phyloP scores from a whole-genome alignment of 2,888 invertebrate species.

The Eilema caniola region DNA sequence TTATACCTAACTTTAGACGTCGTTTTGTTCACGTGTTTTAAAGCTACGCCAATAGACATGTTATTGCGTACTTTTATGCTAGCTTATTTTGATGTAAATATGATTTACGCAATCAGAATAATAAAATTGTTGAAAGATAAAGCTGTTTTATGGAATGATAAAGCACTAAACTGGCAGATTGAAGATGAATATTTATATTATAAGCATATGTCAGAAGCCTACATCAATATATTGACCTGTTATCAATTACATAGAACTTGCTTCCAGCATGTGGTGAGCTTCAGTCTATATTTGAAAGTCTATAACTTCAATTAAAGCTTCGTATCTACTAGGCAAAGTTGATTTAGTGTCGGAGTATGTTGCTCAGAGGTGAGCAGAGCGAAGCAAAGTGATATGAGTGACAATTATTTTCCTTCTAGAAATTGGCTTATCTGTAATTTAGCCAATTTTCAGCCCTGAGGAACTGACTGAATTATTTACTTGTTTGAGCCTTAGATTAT shows the following conservation, averaged over 20 bases:
- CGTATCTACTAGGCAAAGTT: too few relatives aligned
- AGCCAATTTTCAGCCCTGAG: too few relatives aligned
- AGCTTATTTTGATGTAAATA: background rate
- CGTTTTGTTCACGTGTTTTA: background rate
- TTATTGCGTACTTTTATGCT: conserved; percentile 3
- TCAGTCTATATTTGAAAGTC: background rate
- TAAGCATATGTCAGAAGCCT: background rate
- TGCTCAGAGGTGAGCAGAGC: too few relatives aligned
- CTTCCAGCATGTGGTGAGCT: conserved; percentile 6
- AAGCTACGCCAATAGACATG: background rate
- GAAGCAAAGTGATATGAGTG: too few relatives aligned
- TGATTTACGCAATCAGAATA: background rate
- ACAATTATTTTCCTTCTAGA: too few relatives aligned
- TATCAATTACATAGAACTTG: background rate
- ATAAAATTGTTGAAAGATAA: background rate
- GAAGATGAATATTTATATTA: background rate
- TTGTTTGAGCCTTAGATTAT: too few relatives aligned
- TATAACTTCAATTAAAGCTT: too few relatives aligned
- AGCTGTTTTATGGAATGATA: background rate
- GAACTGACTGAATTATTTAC: too few relatives aligned
- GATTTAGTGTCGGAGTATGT: too few relatives aligned
- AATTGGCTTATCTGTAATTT: too few relatives aligned
- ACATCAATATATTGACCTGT: conserved; percentile 3
- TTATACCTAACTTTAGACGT: background rate
- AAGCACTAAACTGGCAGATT: background rate